These are phyloP conservation scores for Trachythela sp. DNA, from an alignment of 64 coral and sea anemone species.

Conservation along the genomic window DNA sequence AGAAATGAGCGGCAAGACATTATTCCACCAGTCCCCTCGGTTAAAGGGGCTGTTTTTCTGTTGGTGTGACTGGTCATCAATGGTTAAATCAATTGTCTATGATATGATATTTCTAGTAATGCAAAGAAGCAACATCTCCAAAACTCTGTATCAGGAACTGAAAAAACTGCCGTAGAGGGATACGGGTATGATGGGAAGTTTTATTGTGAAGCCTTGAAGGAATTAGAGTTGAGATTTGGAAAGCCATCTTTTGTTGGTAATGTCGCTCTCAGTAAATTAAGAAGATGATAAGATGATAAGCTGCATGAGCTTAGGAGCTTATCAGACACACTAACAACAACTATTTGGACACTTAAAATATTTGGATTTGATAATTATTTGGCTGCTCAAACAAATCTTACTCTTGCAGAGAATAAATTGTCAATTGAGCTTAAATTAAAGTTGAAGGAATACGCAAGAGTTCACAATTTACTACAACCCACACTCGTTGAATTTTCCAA, in stretches of 20 bases:
- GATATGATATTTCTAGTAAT: constrained; percentile 34
- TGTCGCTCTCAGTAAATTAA: not conserved
- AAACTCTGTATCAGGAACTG: constrained; percentile 21
- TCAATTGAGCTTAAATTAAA: constrained; percentile 29
- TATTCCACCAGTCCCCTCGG: too few species aligned
- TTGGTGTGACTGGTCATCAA: constrained; percentile 27
- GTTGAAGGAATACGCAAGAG: constrained; percentile 28
- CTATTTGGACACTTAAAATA: constrained; percentile 36
- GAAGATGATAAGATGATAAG: constrained; percentile 21
- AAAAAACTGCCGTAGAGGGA: constrained; percentile 44
- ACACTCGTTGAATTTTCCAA: not conserved
- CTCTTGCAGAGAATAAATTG: constrained; percentile 10
- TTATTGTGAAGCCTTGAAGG: constrained; percentile 31
- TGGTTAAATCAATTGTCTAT: constrained; percentile 42
- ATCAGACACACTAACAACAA: constrained; percentile 13
- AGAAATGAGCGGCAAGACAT: too few species aligned
- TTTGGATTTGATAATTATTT: constrained; percentile 38
- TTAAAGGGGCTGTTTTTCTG: constrained; percentile 9
- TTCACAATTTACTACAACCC: not conserved
- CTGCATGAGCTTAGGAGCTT: not conserved
- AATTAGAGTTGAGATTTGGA: constrained; percentile 40
- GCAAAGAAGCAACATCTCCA: constrained; percentile 49
- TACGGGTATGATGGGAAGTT: constrained; percentile 46
- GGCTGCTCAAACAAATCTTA: constrained; percentile 20
- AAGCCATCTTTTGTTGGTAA: constrained; percentile 30